A percentile compares a stretch with the other conserved stretches of the same genome.
These are phyloP conservation scores for Hoplostethus mediterraneus DNA, from an alignment of 2,797 vertebrate genomes.

Conservation along the genomic window DNA sequence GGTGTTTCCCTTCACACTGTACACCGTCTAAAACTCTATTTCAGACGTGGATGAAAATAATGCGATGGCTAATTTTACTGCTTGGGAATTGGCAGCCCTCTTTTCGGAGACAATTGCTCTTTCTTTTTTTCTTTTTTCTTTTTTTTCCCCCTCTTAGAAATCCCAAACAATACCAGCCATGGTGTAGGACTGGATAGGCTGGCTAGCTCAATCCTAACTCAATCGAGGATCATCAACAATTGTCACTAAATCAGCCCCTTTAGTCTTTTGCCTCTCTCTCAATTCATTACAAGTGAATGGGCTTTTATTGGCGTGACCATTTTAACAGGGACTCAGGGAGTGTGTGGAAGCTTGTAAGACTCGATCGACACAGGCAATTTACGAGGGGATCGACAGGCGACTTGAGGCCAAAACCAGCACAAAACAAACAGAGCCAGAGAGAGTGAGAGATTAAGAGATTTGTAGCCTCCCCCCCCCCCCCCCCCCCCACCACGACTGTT, in stretches of 20 bases:
- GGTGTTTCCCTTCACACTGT: conserved; percentile 19
- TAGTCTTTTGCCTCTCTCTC: conserved; percentile 70
- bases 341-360: conserved; percentile 62
- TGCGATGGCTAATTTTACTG: background rate
- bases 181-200: conserved; percentile 25
- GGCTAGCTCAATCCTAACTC: conserved; percentile 71
- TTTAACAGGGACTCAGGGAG: conserved; percentile 72
- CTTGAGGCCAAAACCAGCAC: conserved; percentile 59
- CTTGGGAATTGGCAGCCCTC: conserved; percentile 21
- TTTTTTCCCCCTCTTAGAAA: conserved; percentile 23
- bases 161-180: conserved; percentile 33
- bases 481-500: conserved; percentile 17
- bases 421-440: conserved; percentile 69
- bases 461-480: conserved; percentile 33
- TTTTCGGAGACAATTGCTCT: too few relatives aligned
- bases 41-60: conserved; percentile 18
- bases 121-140: background rate
- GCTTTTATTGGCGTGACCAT: conserved; percentile 76
- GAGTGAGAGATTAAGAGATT: conserved; percentile 76
- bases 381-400: conserved; percentile 64
- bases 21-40: conserved; percentile 23
- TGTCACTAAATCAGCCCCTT: conserved; percentile 78
- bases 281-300: conserved; percentile 79
- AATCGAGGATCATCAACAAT: conserved; percentile 76
- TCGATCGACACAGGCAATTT: conserved; percentile 74